These are phyloP conservation scores for Gymnarchus niloticus DNA, from an alignment of 2,113 vertebrate species.

Conservation along the genomic window DNA sequence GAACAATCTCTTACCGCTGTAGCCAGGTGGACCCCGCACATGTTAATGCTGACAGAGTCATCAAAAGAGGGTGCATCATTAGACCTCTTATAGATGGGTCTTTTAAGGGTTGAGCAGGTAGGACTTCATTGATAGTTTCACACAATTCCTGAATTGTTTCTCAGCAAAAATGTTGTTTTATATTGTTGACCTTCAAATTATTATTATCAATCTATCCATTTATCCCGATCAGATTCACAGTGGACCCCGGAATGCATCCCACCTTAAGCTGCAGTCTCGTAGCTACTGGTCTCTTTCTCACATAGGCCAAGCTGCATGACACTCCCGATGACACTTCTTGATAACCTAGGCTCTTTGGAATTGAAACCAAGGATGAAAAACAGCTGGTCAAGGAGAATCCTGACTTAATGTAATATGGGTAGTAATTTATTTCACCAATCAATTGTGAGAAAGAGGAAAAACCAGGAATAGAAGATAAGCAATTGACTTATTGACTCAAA, in stretches of 20 bases:
- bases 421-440: conserved; percentile 28
- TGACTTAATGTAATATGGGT: background rate
- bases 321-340: background rate
- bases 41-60: conserved; percentile 9
- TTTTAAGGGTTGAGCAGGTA: background rate
- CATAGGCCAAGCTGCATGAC: background rate
- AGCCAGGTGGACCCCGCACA: background rate
- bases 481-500: conserved; percentile 22
- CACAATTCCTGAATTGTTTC: too few species aligned
- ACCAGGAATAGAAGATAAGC: conserved; percentile 11
- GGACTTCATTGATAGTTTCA: background rate
- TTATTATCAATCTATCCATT: too few species aligned
- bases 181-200: too few species aligned
- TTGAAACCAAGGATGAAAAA: background rate
- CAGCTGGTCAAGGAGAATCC: background rate
- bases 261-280: background rate
- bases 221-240: too few species aligned
- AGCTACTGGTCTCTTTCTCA: background rate
- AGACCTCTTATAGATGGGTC: background rate
- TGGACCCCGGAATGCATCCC: too few species aligned
- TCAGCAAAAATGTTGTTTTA: too few species aligned
- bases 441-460: conserved; percentile 9
- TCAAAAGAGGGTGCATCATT: conserved; percentile 4
- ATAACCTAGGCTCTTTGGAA: background rate
- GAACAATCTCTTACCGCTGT: conserved; percentile 21